These are phyloP conservation scores for Thymelicus lineola DNA, from an alignment of 2,888 invertebrate genomes.

Conservation along the genomic window DNA sequence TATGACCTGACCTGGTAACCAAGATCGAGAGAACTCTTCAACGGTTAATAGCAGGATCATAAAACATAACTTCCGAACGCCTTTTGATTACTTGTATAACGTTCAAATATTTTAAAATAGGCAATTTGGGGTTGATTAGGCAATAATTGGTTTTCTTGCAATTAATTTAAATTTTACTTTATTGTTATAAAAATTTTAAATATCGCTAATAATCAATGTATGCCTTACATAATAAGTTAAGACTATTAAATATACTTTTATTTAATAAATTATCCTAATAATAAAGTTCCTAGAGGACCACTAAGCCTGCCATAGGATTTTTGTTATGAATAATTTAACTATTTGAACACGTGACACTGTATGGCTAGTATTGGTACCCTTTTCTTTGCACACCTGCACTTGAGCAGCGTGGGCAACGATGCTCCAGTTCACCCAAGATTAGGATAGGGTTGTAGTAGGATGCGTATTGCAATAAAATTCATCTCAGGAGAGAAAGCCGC, in stretches of 20 bases:
- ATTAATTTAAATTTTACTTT: too few species aligned
- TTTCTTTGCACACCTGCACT: neutral
- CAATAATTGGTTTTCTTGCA: too few species aligned
- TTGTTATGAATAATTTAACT: constrained; percentile 22
- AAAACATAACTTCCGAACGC: too few species aligned
- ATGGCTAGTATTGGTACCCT: neutral
- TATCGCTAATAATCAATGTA: constrained; percentile 3
- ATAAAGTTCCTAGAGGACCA: constrained; percentile 9
- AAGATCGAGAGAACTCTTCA: too few species aligned
- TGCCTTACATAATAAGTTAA: constrained; percentile 8
- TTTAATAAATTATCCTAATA: constrained; percentile 17
- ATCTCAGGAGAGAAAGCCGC: neutral
- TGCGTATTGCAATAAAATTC: neutral
- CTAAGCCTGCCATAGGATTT: constrained; percentile 22
- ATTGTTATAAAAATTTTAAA: constrained; percentile 1
- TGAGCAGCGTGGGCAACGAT: neutral
- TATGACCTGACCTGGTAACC: too few species aligned
- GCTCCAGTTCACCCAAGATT: neutral
- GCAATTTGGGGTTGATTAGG: too few species aligned
- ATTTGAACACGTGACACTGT: constrained; percentile 30
- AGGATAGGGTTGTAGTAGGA: neutral
- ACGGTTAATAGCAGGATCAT: too few species aligned
- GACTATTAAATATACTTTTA: constrained; percentile 4
- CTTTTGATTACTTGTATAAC: too few species aligned
- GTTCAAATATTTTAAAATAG: too few species aligned